These are phyloP conservation scores for Spea hammondii DNA, from an alignment of 2,797 vertebrate genomes.

Conservation along the genomic window DNA sequence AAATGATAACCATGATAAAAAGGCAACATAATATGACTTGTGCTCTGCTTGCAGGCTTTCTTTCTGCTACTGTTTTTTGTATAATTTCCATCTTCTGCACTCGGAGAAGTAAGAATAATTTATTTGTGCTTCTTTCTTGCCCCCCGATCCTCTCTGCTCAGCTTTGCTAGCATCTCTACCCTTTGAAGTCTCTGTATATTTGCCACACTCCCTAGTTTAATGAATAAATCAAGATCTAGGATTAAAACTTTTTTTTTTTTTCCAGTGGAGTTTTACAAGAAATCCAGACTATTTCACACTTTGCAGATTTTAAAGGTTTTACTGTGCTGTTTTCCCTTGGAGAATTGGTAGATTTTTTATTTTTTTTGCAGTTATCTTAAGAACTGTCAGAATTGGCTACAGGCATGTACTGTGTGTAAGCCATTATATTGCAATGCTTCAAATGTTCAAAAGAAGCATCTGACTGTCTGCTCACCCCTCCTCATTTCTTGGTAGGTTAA, in stretches of 20 bases:
- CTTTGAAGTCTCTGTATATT: conserved; percentile 42
- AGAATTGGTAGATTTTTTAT: conserved; percentile 6
- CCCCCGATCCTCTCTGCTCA: background rate
- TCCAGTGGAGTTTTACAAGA: conserved; percentile 31
- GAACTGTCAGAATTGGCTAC: conserved; percentile 41
- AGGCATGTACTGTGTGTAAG: conserved; percentile 32
- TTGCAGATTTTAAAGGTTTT: conserved; percentile 25
- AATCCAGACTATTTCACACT: conserved; percentile 39
- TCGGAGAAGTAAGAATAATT: conserved; percentile 25
- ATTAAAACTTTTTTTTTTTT: conserved; percentile 24
- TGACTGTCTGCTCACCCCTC: background rate
- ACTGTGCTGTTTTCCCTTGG: conserved; percentile 7
- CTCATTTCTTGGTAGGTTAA: conserved; percentile 5
- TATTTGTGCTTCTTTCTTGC: conserved; percentile 18
- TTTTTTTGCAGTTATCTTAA: conserved; percentile 28
- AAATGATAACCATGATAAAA: conserved; percentile 4
- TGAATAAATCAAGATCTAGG: conserved; percentile 42
- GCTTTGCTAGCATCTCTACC: background rate
- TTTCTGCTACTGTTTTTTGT: conserved; percentile 14
- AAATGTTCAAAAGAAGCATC: conserved; percentile 17
- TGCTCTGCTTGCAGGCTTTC: background rate
- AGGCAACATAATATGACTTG: background rate
- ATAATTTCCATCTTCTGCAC: conserved; percentile 5
- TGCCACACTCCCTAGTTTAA: conserved; percentile 35
- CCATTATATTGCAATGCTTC: background rate